Percentiles rank a stretch among this genome's conserved stretches.
phyloP scores from a whole-genome alignment of 2,113 vertebrate genomes.

The Mirounga angustirostris region DNA sequence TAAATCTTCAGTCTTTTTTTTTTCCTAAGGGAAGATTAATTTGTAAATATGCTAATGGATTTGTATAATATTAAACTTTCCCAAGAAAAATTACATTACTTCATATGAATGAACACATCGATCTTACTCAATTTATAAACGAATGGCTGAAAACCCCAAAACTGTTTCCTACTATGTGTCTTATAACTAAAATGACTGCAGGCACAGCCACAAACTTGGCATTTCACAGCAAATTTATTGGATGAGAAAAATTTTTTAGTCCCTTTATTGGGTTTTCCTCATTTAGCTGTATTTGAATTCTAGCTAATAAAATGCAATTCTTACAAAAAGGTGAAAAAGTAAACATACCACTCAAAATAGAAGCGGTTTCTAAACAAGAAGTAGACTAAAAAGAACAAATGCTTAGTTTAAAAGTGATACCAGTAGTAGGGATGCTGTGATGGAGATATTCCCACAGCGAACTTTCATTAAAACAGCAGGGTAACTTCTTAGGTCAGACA shows the following conservation, averaged over 20 bases:
- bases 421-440: neutral
- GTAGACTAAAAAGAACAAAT: slow-evolving; percentile 71
- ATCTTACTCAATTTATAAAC: slow-evolving; percentile 89
- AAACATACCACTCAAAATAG: slow-evolving; percentile 78
- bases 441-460: slow-evolving; percentile 51
- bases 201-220: slow-evolving; percentile 63
- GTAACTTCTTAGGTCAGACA: neutral
- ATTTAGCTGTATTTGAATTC: slow-evolving; percentile 48
- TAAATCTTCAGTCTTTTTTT: slow-evolving; percentile 89
- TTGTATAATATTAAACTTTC: slow-evolving; percentile 91
- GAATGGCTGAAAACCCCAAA: slow-evolving; percentile 87
- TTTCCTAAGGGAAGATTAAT: slow-evolving; percentile 91
- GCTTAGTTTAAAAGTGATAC: slow-evolving; percentile 60
- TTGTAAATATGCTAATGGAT: slow-evolving; percentile 92
- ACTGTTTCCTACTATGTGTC: slow-evolving; percentile 81
- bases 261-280: slow-evolving; percentile 28
- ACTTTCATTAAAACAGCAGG: neutral
- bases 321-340: slow-evolving; percentile 80
- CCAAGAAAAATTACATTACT: slow-evolving; percentile 89
- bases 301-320: slow-evolving; percentile 76
- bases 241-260: neutral
- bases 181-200: slow-evolving; percentile 80
- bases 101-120: slow-evolving; percentile 90
- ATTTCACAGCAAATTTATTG: slow-evolving; percentile 70
- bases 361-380: slow-evolving; percentile 79